Base-by-base conservation (phyloP, 1,140 invertebrate species). In the Maconellicoccus hirsutus region DNA sequence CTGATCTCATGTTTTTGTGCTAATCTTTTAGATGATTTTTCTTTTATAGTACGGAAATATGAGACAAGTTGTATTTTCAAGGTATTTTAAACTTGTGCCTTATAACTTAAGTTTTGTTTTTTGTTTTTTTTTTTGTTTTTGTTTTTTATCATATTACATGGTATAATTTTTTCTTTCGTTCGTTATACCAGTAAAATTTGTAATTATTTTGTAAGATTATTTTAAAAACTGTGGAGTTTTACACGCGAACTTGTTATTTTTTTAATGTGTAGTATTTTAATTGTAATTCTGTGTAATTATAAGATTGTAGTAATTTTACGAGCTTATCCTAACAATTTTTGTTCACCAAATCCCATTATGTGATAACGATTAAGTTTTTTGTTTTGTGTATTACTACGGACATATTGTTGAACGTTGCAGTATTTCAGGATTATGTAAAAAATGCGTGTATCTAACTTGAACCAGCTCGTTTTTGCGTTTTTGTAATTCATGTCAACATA, bases 1-100 rank as follows among this genome's bases (percentile, higher is more conserved):
- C 42, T 52, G 42, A 52, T 52, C 42, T 52, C 42, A 52, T 52
- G 16, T 52, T 52, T 52, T 52, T 52, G 42, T 52, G 42, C 42
- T 16, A 14, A 19, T 19, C 12, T 52, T 14, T 52, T 19, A 8
- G n/a, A 52, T 16, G 10, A 52, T 52, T 4, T 52, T 52, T 52
- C 42, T 52, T 4, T 19, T 52, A 16, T 16, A 16, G 42, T 52
- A 52, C 42, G n/a, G n/a, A 52, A 52, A 52, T 52, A 52, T 52
- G 42, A 52, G 42, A 52, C n/a, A 52, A 52, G 42, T 52, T 52
- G 29, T 52, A 52, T 52, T 52, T 52, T 52, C 6, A 52, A 16
- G 42, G n/a, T 52, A 52, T 33, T 33, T 33, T 33, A 6, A 33
- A 3, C 12, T 33, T 16, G 42, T 52, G 42, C 42, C 42, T 52